Conservation (phyloP, 2,113 vertebrate species). For the Polypterus senegalus region DNA sequence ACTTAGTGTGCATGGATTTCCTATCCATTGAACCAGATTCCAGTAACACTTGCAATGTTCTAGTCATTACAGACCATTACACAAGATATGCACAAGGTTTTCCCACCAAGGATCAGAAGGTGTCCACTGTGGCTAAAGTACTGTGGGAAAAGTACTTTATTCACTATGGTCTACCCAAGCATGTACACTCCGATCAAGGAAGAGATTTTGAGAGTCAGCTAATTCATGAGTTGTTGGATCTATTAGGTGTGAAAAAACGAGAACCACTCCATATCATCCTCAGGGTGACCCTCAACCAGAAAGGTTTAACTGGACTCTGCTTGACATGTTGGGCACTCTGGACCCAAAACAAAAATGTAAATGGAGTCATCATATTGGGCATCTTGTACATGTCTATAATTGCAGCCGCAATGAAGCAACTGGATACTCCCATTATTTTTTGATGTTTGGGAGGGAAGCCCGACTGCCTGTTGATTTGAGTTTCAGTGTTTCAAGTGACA, state of each 20-base stretch:
- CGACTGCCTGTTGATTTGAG: conserved; percentile 15
- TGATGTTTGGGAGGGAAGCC: conserved; percentile 17
- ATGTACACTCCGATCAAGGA: neutral
- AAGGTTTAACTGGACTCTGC: conserved; percentile 5
- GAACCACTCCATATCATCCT: neutral
- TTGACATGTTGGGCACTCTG: conserved; percentile 8
- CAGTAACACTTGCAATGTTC: conserved; percentile 3
- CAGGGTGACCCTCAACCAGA: conserved; percentile 9
- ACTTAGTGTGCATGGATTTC: neutral
- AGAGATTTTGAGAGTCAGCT: neutral
- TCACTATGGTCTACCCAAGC: neutral
- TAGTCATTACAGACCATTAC: neutral
- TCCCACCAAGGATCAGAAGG: conserved; percentile 4
- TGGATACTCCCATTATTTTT: conserved; percentile 11
- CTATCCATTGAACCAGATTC: conserved; percentile 4
- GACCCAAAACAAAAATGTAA: neutral
- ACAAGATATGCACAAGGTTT: conserved; percentile 5
- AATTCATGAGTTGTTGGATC: neutral
- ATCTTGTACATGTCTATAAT: conserved; percentile 13
- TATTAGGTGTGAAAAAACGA: neutral
- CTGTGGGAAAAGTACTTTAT: conserved; percentile 4
- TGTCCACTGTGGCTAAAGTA: conserved; percentile 1
- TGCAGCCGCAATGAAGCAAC: conserved; percentile 15
- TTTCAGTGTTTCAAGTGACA: conserved; percentile 9
- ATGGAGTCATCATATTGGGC: conserved; percentile 4